Percentiles rank a stretch among this genome's conserved stretches.
These are phyloP conservation scores for Rhodinocichla rosea DNA, from an alignment of 2,113 vertebrate genomes.

Conservation along the genomic window DNA sequence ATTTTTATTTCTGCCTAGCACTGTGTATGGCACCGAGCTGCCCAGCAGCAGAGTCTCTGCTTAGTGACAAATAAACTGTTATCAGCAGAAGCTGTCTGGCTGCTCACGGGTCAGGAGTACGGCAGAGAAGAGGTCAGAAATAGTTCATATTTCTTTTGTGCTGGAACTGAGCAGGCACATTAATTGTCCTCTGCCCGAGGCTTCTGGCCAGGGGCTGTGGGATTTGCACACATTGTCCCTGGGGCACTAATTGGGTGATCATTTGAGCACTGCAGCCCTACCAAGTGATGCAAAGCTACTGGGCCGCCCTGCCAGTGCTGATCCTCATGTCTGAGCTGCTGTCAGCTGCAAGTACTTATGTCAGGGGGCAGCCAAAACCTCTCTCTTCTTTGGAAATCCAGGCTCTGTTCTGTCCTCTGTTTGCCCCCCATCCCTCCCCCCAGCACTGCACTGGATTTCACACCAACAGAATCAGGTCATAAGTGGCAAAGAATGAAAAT, in stretches of 20 bases:
- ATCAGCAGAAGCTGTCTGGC: not conserved
- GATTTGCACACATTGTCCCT: not conserved
- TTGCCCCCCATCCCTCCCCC: not conserved
- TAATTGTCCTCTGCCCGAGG: not conserved
- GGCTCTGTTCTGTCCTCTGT: not conserved
- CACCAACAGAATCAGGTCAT: not conserved
- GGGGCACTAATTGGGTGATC: not conserved
- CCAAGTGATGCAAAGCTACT: not conserved
- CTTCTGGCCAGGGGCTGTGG: not conserved
- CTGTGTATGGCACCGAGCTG: not conserved
- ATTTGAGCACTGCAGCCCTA: not conserved
- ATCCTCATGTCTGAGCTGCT: not conserved
- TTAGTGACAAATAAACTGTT: not conserved
- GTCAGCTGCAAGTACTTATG: not conserved
- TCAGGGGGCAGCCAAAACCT: not conserved
- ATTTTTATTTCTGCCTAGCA: not conserved
- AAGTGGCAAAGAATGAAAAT: not conserved
- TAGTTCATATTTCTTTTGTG: slow-evolving; percentile 12
- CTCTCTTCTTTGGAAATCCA: not conserved
- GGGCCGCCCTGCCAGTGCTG: not conserved
- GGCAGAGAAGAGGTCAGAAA: not conserved
- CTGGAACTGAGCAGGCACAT: not conserved
- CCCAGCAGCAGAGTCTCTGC: not conserved
- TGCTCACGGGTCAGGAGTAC: not conserved
- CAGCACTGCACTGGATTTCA: not conserved